phyloP scores from a whole-genome alignment of 2,113 vertebrate genomes.

The Gymnocephalus cernua region DNA sequence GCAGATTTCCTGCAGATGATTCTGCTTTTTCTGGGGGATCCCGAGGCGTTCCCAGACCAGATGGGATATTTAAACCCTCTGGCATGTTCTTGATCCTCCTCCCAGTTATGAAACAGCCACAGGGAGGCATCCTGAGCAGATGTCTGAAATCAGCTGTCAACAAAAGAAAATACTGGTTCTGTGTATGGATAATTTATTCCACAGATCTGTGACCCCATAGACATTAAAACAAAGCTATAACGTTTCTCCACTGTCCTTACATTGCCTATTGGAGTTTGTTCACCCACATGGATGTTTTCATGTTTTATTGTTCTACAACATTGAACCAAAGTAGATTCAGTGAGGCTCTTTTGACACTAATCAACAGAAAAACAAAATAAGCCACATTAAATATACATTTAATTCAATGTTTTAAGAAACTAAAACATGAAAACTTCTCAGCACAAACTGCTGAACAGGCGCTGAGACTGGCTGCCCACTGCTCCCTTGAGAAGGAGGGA shows the following conservation, averaged over 20 bases:
- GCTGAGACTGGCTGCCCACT: too few species aligned
- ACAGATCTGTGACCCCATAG: background rate
- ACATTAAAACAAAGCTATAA: background rate
- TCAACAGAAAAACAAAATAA: background rate
- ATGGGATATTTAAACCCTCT: constrained; percentile 52
- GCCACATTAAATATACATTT: background rate
- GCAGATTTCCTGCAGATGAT: constrained; percentile 17
- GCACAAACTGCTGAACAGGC: background rate
- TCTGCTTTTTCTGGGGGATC: constrained; percentile 28
- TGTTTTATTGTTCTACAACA: too few species aligned
- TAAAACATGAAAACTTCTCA: background rate
- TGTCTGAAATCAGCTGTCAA: constrained; percentile 27
- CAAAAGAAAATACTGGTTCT: background rate
- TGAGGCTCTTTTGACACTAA: background rate
- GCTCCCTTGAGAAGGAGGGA: too few species aligned
- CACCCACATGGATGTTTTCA: too few species aligned
- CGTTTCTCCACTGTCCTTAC: background rate
- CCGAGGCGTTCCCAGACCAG: constrained; percentile 44
- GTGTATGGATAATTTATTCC: background rate
- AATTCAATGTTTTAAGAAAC: background rate
- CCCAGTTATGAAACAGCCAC: constrained; percentile 28
- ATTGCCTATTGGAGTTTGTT: too few species aligned
- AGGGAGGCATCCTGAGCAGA: constrained; percentile 48
- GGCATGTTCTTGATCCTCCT: constrained; percentile 44
- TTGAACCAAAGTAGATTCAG: too few species aligned